phyloP scores from a whole-genome alignment of 2,888 invertebrate genomes.

The Meghimatium bilineatum region DNA sequence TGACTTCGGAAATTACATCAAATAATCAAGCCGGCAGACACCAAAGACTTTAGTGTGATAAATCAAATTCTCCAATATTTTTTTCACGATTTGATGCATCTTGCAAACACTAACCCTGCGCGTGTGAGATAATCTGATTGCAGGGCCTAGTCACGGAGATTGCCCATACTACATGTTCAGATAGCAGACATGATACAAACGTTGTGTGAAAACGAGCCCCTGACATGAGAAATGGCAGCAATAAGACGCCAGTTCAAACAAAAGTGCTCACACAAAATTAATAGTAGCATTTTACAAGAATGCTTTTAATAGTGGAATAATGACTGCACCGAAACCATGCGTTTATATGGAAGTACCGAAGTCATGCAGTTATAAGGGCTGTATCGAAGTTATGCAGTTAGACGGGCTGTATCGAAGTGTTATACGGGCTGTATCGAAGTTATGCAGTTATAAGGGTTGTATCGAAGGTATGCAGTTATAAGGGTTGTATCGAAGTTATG shows the following conservation, averaged over 20 bases:
- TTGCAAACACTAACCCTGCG: not conserved
- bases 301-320: too few species aligned
- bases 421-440: too few species aligned
- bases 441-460: too few species aligned
- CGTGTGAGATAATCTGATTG: not conserved
- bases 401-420: too few species aligned
- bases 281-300: not conserved
- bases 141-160: not conserved
- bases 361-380: too few species aligned
- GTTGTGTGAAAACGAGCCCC: not conserved
- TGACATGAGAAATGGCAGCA: not conserved
- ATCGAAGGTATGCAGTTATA: too few species aligned
- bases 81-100: not conserved
- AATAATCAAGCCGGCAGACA: not conserved
- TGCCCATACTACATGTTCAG: not conserved
- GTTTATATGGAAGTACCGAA: too few species aligned
- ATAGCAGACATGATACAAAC: not conserved
- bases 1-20: not conserved
- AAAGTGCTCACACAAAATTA: not conserved
- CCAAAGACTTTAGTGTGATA: slow-evolving; percentile 15
- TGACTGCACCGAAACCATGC: too few species aligned
- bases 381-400: too few species aligned
- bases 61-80: not conserved
- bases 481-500: too few species aligned
- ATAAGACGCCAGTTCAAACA: not conserved